Base-by-base conservation (phyloP, 53 echinoderm and acorn worm genomes). In the Patiria pectinifera region DNA sequence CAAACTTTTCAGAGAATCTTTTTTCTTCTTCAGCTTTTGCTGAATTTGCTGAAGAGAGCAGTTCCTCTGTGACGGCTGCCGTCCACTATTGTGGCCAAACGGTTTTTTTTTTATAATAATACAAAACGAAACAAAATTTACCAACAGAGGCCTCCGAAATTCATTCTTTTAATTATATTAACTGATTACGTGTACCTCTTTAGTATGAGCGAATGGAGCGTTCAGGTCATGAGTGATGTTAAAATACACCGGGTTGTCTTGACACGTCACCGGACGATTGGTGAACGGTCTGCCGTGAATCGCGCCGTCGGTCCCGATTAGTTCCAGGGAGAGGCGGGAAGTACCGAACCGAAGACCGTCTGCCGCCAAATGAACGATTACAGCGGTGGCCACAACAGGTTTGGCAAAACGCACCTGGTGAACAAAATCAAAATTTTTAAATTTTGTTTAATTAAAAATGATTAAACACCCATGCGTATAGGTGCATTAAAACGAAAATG, bases 151-250 rank as follows among this genome's bases (percentile, higher is more conserved):
- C 35, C 35, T 35, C 35, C 35, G 35, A 53, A 53, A 53, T 53
- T 53, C 53, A 74, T 23, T 23, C 24, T 22, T 22, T 45, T 11
- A 76, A 10, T 4, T 21, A 76, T 76, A 74, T 74, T 74, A 21
- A n/a, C 4, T 74, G 24, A 66, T 66, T 0, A 66, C 14, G 2
- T 69, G 47, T 71, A 96, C 95, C 82, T 94, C 93, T 53, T 96
- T 86, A 0, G 99, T 94, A 89, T 96, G 95, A 69, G 82, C 76
- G 91, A 99, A 99, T 4, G 97, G 96, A 24, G 63, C 63, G 86
- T 87, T 96, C 14, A 99, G 92, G 83, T 99, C 96, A 24, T 99
- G 99, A 21, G 84, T 85, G 59, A 99, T 86, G 62, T 92, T 93
- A 63, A 99, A 92, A 35, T 96, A 87, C 43, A 96, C 80, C 2